Conservation (phyloP, 2,797 vertebrate genomes). For the Rallus crepitans region DNA sequence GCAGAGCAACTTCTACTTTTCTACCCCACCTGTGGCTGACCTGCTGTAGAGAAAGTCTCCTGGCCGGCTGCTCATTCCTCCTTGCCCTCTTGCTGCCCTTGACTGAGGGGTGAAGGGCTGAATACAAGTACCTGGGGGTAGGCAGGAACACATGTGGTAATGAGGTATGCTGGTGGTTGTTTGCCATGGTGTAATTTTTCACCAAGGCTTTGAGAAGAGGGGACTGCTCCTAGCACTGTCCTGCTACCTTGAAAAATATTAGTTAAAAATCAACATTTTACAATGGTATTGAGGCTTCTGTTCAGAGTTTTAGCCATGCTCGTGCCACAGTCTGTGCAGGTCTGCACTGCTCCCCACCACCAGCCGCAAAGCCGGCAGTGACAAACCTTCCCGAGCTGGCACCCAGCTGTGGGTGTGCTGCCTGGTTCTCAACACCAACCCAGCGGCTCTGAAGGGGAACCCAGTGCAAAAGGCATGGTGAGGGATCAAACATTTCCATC, state of each 20-base stretch:
- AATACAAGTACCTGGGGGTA: background rate
- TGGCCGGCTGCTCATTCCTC: background rate
- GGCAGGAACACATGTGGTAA: background rate
- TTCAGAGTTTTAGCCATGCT: background rate
- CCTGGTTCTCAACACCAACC: background rate
- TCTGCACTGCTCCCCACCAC: background rate
- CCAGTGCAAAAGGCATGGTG: no score
- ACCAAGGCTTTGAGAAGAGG: background rate
- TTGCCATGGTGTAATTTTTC: background rate
- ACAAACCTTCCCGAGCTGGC: background rate
- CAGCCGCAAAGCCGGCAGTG: background rate
- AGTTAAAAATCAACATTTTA: background rate
- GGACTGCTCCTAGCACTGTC: background rate
- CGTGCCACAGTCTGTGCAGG: background rate
- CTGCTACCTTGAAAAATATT: background rate
- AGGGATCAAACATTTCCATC: background rate
- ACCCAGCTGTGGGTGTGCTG: background rate
- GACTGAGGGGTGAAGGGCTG: background rate
- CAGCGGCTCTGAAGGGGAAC: background rate
- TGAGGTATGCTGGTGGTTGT: accelerated
- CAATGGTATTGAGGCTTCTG: accelerated
- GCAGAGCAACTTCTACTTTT: background rate
- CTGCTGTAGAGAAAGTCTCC: background rate
- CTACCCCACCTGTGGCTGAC: accelerated
- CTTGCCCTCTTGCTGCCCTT: background rate